Base-by-base conservation (phyloP, 1,140 invertebrate species). In the Dermatophagoides farinae region DNA sequence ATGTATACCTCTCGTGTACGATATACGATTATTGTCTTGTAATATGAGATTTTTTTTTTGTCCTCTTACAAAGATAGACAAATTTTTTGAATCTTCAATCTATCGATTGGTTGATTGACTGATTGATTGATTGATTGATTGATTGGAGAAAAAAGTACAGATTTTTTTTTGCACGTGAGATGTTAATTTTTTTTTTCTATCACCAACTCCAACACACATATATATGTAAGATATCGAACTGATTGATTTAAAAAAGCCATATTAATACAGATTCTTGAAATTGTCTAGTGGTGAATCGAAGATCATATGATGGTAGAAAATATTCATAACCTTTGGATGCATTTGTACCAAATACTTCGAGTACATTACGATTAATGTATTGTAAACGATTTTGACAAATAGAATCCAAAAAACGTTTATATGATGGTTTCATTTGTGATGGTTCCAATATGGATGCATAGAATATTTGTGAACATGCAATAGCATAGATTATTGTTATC, bases 391-490 rank as follows among this genome's bases (percentile, higher is more conserved):
- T 79, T 43, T 82, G 82, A 9, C 85, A 87, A 39, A 87, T 72
- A 64, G 76, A 78, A 60, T 80, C 76, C 38, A 89, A 72, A 71
- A 88, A 89, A 68, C 82, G 84, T 78, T 82, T 86, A 70, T 89
- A 89, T n/a, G 83, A 84, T 12, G 82, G 74, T 66, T 85, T 76
- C 44, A 89, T 70, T 68, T 80, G 82, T 62, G 83, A 79, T 14
- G 85, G 84, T 69, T 88, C 85, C 57, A 87, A 63, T 31, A 87
- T 78, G 64, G 82, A 64, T 43, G 79, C 80, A 73, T 87, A 85
- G 68, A 89, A 86, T 16, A 88, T 73, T 65, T 85, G 70, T 23
- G 84, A 82, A 10, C 84, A 87, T 62, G 83, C 84, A 64, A 84
- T 72, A 57, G 82, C 80, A 69, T 88, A 87, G n/a, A 87, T 72